Evolutionary conservation across 2,888 invertebrate species (phyloP).

Genomic region (Rhagium mordax): DNA sequence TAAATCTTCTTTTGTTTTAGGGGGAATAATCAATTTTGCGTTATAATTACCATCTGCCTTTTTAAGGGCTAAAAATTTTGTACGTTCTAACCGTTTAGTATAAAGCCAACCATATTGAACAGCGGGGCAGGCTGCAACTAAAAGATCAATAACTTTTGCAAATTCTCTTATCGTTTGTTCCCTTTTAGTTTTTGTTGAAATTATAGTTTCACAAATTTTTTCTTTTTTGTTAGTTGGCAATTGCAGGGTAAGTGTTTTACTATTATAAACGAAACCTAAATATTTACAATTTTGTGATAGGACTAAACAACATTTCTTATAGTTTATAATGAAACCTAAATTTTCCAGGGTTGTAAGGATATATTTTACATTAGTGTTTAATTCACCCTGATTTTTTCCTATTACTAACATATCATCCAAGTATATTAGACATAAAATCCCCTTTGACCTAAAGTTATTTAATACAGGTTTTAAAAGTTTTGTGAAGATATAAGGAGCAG

Average conservation of each 20-base stretch:
- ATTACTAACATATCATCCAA: background rate
- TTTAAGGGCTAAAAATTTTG: slow-evolving; percentile 37
- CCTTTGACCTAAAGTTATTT: background rate
- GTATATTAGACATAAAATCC: background rate
- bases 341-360: slow-evolving; percentile 16
- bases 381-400: background rate
- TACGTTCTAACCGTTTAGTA: background rate
- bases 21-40: slow-evolving; percentile 1
- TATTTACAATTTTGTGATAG: no score
- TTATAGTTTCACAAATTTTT: no score
- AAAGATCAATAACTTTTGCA: background rate
- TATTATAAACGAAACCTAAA: no score
- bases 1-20: slow-evolving; percentile 10
- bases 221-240: no score
- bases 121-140: background rate
- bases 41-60: slow-evolving; percentile 23
- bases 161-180: background rate
- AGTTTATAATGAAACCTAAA: slow-evolving; percentile 33
- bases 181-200: slow-evolving; percentile 39
- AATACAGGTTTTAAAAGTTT: slow-evolving; percentile 23
- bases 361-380: background rate
- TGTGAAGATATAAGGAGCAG: slow-evolving; percentile 20
- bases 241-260: no score
- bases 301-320: no score
- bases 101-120: background rate